Evolutionary conservation across 2,797 vertebrate species (phyloP).

Genomic region (Borostomias antarcticus): DNA sequence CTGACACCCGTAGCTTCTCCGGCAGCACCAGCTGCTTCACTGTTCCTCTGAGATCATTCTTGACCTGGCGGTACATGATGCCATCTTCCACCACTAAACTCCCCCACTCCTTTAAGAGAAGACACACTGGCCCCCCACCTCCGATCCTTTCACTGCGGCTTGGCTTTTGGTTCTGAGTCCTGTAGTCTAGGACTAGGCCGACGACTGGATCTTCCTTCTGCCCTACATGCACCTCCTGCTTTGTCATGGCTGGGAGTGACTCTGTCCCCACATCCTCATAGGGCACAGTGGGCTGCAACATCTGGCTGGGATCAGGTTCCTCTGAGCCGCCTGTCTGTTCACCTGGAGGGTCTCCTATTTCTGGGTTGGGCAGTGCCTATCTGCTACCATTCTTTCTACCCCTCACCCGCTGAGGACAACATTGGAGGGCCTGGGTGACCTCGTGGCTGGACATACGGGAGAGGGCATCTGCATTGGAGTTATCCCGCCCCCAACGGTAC

Average conservation of each 20-base stretch:
- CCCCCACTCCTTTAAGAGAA: conserved; percentile 25
- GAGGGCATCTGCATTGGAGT: conserved; percentile 26
- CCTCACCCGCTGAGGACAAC: conserved; percentile 9
- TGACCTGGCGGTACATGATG: conserved; percentile 3
- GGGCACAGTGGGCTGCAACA: not conserved
- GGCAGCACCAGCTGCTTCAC: conserved; percentile 11
- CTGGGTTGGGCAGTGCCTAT: no score
- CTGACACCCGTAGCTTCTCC: not conserved
- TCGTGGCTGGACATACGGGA: conserved; percentile 21
- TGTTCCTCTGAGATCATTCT: not conserved
- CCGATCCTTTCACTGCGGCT: no score
- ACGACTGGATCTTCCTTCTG: not conserved
- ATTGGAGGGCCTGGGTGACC: not conserved
- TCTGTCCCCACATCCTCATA: not conserved
- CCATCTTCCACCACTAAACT: conserved; percentile 11
- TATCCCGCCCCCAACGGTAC: conserved; percentile 19
- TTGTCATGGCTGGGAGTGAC: not conserved
- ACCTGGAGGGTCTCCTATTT: not conserved
- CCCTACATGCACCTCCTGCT: not conserved
- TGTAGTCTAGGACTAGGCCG: conserved; percentile 3
- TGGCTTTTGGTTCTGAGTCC: not conserved
- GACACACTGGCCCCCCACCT: not conserved
- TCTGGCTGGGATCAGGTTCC: no score
- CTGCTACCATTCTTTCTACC: not conserved
- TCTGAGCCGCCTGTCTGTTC: no score